Evolutionary conservation across 2,888 invertebrate species (phyloP).

Genomic region (Lypha dubia): DNA sequence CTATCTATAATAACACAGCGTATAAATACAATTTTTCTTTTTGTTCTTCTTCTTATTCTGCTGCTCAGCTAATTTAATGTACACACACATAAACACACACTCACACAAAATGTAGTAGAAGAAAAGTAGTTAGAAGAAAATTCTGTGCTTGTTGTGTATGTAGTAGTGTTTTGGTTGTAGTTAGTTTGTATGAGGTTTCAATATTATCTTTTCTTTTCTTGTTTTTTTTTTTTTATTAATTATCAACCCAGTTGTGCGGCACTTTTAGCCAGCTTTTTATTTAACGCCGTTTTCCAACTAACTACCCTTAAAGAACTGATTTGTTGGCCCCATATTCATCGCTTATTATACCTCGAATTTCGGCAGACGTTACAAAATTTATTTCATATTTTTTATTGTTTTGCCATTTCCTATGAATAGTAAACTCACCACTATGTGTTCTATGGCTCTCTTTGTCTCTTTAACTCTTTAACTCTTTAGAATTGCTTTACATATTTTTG

Average conservation of each 20-base stretch:
- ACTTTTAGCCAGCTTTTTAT: constrained; percentile 75
- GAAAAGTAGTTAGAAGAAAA: constrained; percentile 39
- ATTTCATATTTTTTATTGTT: not conserved
- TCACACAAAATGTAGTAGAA: not conserved
- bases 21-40: constrained; percentile 67
- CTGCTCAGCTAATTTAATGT: constrained; percentile 71
- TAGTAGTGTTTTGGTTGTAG: too few relatives aligned
- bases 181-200: constrained; percentile 36
- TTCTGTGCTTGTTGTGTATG: constrained; percentile 42
- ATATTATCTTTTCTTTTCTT: constrained; percentile 13
- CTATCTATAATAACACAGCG: constrained; percentile 66
- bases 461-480: constrained; percentile 21
- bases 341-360: constrained; percentile 78
- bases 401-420: not conserved
- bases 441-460: constrained; percentile 9
- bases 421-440: constrained; percentile 51
- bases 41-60: constrained; percentile 45
- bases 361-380: constrained; percentile 8
- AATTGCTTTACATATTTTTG: too few relatives aligned
- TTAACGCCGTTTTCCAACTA: constrained; percentile 82
- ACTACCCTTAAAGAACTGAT: constrained; percentile 82
- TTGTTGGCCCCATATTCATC: constrained; percentile 75
- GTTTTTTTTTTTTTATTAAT: constrained; percentile 41
- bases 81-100: constrained; percentile 53
- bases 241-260: constrained; percentile 82